Conservation (phyloP, 2,888 invertebrate species). For the Noctua pronuba region DNA sequence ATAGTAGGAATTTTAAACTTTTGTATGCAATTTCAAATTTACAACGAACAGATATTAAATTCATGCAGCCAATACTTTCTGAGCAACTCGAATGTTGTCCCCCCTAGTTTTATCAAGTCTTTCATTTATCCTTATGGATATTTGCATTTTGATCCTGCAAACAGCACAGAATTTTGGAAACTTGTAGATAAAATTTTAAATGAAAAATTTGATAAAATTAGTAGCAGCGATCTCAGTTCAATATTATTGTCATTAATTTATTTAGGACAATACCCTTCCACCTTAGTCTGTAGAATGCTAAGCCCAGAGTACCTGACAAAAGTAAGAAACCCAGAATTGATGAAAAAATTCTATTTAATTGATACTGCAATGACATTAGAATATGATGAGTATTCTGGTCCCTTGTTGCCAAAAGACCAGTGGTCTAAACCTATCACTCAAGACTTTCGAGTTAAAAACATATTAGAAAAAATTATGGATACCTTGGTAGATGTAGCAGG, state of each 20-base stretch:
- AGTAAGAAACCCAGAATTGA: constrained; percentile 83
- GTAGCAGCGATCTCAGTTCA: constrained; percentile 90
- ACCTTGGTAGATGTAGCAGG: constrained; percentile 85
- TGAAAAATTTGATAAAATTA: constrained; percentile 90
- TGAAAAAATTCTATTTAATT: constrained; percentile 91
- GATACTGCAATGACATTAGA: constrained; percentile 92
- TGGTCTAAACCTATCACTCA: constrained; percentile 87
- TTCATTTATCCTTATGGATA: constrained; percentile 91
- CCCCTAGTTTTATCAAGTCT: constrained; percentile 89
- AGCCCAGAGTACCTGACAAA: constrained; percentile 91
- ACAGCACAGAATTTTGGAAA: constrained; percentile 90
- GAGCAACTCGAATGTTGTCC: constrained; percentile 83
- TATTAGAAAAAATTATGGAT: constrained; percentile 85
- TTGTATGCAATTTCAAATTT: constrained; percentile 90
- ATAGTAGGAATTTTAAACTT: constrained; percentile 91
- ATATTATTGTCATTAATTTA: constrained; percentile 92
- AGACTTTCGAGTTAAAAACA: constrained; percentile 89
- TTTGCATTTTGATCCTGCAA: constrained; percentile 89
- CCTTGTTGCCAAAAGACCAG: constrained; percentile 89
- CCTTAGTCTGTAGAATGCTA: constrained; percentile 91
- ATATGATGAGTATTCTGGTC: constrained; percentile 90
- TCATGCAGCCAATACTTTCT: constrained; percentile 91
- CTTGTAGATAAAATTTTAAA: constrained; percentile 88
- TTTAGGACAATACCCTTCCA: constrained; percentile 91
- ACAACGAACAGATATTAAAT: constrained; percentile 90